Base-by-base conservation (phyloP, 2,113 vertebrate genomes). In the Gracilinanus agilis region DNA sequence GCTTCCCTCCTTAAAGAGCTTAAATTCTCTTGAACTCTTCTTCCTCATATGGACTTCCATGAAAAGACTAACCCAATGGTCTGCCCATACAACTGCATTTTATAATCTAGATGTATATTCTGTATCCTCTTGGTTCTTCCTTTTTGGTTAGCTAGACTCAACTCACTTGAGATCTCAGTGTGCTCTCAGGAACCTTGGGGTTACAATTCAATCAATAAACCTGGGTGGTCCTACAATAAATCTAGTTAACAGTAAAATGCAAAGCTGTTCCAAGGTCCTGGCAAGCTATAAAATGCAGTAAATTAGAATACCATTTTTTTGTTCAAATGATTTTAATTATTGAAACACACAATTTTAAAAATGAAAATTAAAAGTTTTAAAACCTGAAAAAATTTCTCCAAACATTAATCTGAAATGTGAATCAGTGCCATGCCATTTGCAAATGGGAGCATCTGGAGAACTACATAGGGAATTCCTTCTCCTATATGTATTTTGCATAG, bases 261-360 rank as follows among this genome's bases (percentile, higher is more conserved):
- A 98, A 98, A 98, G 98, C 97, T 98, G 97, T 98, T 99, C 97
- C 98, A 97, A 96, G 98, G 99, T 98, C 96, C 98, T 97, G 97
- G 98, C 98, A 97, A 98, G 98, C 98, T 98, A 98, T 99, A 98
- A 99, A 99, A 99, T 98, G 98, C 98, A 98, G 98, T 98, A 98
- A 98, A 98, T 99, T 98, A 93, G 99, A 99, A 98, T 98, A 98
- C 98, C 99, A 99, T 99, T 99, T 99, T 98, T 96, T 98, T 98
- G 98, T 99, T 99, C 98, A 98, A 98, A 98, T 98, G 98, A 99
- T 98, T 99, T 99, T 98, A 99, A 98, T 98, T 99, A 98, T 99
- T 99, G 99, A 99, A 99, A 99, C 99, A 99, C 98, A 99, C 99
- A 40, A 58, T 55, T 55, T 19, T 3, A 55, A n/a, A n/a, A n/a